phyloP scores from a whole-genome alignment of 1,140 invertebrate species.

The Megathymus violae region DNA sequence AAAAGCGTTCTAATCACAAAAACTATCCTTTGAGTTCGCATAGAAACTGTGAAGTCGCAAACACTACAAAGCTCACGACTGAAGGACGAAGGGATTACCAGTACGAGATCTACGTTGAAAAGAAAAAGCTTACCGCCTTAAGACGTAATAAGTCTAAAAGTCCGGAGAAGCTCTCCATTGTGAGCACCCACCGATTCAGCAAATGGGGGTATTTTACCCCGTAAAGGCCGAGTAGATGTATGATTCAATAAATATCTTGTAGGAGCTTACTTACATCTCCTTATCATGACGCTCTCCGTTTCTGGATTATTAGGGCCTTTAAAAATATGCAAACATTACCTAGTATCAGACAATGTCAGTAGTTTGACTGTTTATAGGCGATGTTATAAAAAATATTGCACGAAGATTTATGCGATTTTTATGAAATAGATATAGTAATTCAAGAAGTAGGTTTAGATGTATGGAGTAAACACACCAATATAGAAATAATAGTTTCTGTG shows the following conservation, averaged over 20 bases:
- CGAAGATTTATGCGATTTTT: too few species aligned
- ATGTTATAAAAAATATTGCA: too few species aligned
- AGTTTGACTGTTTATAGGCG: too few species aligned
- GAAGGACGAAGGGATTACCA: constrained; percentile 16
- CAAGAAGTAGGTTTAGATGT: too few species aligned
- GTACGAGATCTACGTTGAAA: constrained; percentile 14
- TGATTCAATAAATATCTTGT: not conserved
- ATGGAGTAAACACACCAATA: too few species aligned
- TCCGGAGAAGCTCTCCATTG: constrained; percentile 3
- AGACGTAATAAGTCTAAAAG: constrained; percentile 21
- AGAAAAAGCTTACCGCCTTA: constrained; percentile 9
- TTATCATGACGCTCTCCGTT: too few species aligned
- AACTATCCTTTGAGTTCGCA: constrained; percentile 12
- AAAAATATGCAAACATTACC: too few species aligned
- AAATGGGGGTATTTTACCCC: constrained; percentile 6
- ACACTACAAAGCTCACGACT: constrained; percentile 1
- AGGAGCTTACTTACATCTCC: too few species aligned
- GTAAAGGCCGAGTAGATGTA: not conserved
- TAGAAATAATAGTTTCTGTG: too few species aligned
- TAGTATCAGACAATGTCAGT: too few species aligned
- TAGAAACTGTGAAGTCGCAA: not conserved
- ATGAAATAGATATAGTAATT: too few species aligned
- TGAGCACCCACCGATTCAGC: constrained; percentile 16
- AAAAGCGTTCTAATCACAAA: constrained; percentile 33
- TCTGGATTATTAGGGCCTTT: too few species aligned